phyloP scores from a whole-genome alignment of 35 echinoderm and acorn worm species.

The Antedon bifida region DNA sequence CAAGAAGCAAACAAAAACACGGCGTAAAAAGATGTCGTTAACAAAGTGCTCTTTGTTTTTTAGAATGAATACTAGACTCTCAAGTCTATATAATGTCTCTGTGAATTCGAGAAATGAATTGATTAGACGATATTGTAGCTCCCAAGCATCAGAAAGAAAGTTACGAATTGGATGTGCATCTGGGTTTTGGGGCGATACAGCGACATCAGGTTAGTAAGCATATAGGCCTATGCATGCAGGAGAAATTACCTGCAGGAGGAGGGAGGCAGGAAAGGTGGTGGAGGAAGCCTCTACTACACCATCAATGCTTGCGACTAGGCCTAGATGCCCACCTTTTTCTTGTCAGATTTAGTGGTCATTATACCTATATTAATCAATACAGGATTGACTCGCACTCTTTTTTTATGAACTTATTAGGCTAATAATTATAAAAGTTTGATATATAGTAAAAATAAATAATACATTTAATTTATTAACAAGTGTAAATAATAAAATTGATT shows the following conservation, averaged over 20 bases:
- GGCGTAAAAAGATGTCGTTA: neutral
- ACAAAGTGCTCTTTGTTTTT: neutral
- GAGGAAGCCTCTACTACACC: too few relatives aligned
- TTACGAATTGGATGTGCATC: conserved; percentile 70
- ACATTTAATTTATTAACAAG: too few relatives aligned
- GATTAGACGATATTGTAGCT: conserved; percentile 1
- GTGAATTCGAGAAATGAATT: neutral
- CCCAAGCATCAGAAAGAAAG: conserved; percentile 1
- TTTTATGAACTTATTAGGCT: too few relatives aligned
- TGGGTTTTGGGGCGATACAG: conserved; percentile 72
- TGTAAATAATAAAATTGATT: too few relatives aligned
- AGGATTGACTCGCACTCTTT: too few relatives aligned
- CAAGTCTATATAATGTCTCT: neutral
- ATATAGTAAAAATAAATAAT: too few relatives aligned
- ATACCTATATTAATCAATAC: too few relatives aligned
- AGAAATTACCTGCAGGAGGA: too few relatives aligned
- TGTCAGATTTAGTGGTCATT: neutral
- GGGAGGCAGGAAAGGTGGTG: neutral
- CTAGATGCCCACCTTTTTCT: too few relatives aligned
- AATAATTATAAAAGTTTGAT: too few relatives aligned
- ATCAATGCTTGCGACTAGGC: too few relatives aligned
- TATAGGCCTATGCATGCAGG: neutral
- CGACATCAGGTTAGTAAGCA: conserved; percentile 20
- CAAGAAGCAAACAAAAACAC: neutral
- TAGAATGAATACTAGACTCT: neutral